Conservation (phyloP, 2,797 vertebrate genomes). For the Rallus crepitans region DNA sequence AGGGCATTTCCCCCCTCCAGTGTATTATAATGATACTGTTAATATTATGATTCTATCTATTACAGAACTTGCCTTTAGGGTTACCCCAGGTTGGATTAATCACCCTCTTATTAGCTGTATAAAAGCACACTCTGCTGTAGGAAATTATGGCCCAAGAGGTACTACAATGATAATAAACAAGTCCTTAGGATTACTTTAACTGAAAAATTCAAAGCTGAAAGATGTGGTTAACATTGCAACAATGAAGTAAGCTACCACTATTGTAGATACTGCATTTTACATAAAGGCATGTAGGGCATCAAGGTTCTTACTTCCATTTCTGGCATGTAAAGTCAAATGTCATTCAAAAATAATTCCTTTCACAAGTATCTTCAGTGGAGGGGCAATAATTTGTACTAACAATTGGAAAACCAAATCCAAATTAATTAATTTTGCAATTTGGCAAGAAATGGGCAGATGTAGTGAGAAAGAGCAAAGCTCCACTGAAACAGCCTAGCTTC, state of each 20-base stretch:
- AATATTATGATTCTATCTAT: neutral
- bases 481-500: neutral
- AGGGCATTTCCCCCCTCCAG: neutral
- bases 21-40: neutral
- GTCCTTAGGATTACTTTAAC: neutral
- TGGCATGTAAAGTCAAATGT: neutral
- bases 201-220: slow-evolving; percentile 2
- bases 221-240: neutral
- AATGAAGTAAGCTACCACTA: neutral
- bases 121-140: neutral
- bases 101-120: neutral
- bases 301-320: neutral
- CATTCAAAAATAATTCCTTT: neutral
- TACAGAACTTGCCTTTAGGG: neutral
- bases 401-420: neutral
- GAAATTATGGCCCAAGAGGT: neutral
- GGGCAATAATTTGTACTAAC: neutral
- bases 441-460: neutral
- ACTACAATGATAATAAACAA: neutral
- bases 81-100: neutral
- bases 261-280: neutral
- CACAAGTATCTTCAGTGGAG: neutral
- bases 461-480: neutral
- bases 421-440: neutral
- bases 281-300: neutral